Evolutionary conservation across 1,140 invertebrate genomes (phyloP).

Genomic region (Cherax quadricarinatus): DNA sequence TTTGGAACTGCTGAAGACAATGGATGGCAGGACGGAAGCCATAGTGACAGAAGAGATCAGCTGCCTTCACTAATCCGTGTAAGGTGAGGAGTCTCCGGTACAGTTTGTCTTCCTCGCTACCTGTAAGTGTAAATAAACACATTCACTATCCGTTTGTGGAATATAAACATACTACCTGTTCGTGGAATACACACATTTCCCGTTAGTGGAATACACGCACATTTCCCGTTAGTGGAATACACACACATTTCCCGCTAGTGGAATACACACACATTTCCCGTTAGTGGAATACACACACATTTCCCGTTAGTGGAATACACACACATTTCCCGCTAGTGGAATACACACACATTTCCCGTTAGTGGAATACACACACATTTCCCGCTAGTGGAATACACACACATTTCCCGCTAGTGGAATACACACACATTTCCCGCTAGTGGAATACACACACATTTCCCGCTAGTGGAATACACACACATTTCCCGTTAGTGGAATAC

Average conservation of each 20-base stretch:
- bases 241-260: too few species aligned
- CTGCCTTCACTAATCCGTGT: conserved; percentile 16
- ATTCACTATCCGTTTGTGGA: neutral
- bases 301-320: neutral
- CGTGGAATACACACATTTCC: neutral
- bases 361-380: neutral
- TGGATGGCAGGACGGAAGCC: conserved; percentile 4
- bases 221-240: neutral
- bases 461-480: neutral
- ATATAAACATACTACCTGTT: neutral
- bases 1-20: conserved; percentile 10
- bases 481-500: too few species aligned
- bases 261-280: too few species aligned
- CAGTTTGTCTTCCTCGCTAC: neutral
- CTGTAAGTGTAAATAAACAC: neutral
- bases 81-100: neutral
- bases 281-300: neutral
- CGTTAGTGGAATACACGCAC: too few species aligned
- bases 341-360: too few species aligned
- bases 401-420: too few species aligned
- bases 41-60: conserved; percentile 1
- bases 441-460: neutral
- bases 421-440: too few species aligned
- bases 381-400: neutral
- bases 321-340: too few species aligned